Evolutionary conservation across 2,888 invertebrate genomes (phyloP).

Genomic region (Iphiclides podalirius): DNA sequence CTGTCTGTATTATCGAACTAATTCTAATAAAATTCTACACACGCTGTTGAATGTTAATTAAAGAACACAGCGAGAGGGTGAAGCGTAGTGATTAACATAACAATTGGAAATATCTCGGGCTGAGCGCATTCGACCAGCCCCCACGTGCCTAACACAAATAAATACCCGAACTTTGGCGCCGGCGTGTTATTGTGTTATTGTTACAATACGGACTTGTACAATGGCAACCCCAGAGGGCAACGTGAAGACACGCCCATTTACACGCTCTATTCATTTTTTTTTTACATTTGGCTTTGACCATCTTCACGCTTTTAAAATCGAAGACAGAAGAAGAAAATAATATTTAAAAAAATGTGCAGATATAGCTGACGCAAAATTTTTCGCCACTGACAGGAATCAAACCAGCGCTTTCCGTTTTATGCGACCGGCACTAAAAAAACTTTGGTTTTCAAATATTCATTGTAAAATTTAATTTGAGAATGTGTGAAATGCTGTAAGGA

Average conservation of each 20-base stretch:
- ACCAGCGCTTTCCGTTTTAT: too few relatives aligned
- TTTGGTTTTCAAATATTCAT: too few relatives aligned
- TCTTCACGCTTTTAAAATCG: not conserved
- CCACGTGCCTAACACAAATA: conserved; percentile 2
- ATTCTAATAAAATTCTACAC: too few relatives aligned
- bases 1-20: too few relatives aligned
- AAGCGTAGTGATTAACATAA: conserved; percentile 1
- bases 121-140: not conserved
- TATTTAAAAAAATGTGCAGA: too few relatives aligned
- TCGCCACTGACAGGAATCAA: too few relatives aligned
- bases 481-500: too few relatives aligned
- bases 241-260: not conserved
- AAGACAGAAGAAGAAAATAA: too few relatives aligned
- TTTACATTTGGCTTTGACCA: not conserved
- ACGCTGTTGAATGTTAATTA: not conserved
- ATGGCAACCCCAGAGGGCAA: not conserved
- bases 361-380: too few relatives aligned
- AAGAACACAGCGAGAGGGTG: not conserved
- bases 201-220: conserved; percentile 1
- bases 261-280: not conserved
- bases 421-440: too few relatives aligned
- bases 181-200: conserved; percentile 3
- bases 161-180: conserved; percentile 1
- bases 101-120: conserved; percentile 4
- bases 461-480: too few relatives aligned